Base-by-base conservation (phyloP, 2,888 invertebrate genomes). In the Hyalella azteca region DNA sequence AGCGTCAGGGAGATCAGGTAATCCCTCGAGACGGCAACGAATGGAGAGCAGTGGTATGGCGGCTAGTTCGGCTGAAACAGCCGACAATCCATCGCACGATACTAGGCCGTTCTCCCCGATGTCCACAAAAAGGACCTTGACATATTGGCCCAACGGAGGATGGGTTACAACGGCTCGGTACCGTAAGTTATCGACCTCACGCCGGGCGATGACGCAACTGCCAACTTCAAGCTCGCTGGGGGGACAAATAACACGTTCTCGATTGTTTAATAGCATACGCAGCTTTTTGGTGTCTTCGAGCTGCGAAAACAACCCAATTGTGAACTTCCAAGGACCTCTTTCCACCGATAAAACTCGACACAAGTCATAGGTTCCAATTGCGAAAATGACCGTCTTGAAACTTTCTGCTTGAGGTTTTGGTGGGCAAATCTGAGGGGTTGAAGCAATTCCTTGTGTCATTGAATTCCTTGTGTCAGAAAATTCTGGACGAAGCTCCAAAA, bases 311-410 rank as follows among this genome's bases (percentile, higher is more conserved):
- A 66, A 39, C 66, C 29, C 19, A n/a, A 39, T 36, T 5, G 32
- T 66, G 19, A 66, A 66, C 39, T 7, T 66, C 66, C 66, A 66
- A 32, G 66, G 66, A n/a, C 66, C 66, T 66, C 66, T 9, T 29
- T 66, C 66, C 2, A 66, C 39, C 11, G 36, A 22, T 36, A 66
- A n/a, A 36, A 66, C 36, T 36, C 19, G 11, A 29, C 66, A 66
- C 3, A 39, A 7, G 19, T 36, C 36, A 29, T 19, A 66, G 13
- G 66, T 66, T 32, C 66, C 66, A 4, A 39, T n/a, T 2, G 66
- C 36, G 13, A 36, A 66, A 39, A 66, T 36, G 13, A 15, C 32
- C n/a, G 32, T 32, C 36, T 36, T 66, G 39, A 66, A 66, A 13
- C 13, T 36, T 19, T 7, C 36, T 19, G 15, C 36, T 4, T 36